phyloP scores from a whole-genome alignment of 2,888 invertebrate species.

The Suillia variegata region DNA sequence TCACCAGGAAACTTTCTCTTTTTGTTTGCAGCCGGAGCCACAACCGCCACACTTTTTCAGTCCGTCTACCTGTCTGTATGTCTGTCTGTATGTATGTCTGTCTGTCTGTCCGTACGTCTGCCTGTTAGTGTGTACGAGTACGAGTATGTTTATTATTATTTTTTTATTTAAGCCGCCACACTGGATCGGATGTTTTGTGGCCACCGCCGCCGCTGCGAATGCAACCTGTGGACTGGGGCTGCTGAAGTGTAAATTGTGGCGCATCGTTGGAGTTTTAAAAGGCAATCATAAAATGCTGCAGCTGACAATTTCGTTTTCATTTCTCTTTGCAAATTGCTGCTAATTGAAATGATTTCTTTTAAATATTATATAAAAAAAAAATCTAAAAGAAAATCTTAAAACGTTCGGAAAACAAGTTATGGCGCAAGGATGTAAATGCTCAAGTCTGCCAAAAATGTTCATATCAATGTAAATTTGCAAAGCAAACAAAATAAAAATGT shows the following conservation, averaged over 20 bases:
- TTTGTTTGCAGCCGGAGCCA: slow-evolving; percentile 29
- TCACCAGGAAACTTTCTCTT: slow-evolving; percentile 39
- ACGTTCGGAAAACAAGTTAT: too few relatives aligned
- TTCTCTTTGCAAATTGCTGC: slow-evolving; percentile 38
- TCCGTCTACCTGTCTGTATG: too few relatives aligned
- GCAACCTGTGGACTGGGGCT: too few relatives aligned
- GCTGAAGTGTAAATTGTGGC: background rate
- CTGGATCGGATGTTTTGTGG: background rate
- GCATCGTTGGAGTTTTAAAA: slow-evolving; percentile 15
- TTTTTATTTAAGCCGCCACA: too few relatives aligned
- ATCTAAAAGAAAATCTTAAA: background rate
- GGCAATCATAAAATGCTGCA: slow-evolving; percentile 16
- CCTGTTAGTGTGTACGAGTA: too few relatives aligned
- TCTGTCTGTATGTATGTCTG: background rate
- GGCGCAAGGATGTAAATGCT: too few relatives aligned
- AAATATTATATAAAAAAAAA: background rate
- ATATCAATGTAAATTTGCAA: too few relatives aligned
- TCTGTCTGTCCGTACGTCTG: background rate
- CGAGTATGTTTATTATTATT: too few relatives aligned
- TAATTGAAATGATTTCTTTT: slow-evolving; percentile 27
- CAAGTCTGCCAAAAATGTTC: too few relatives aligned
- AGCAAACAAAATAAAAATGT: too few relatives aligned
- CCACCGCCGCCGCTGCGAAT: background rate
- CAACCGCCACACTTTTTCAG: too few relatives aligned
- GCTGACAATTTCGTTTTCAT: slow-evolving; percentile 39